These are phyloP conservation scores for Girardinus metallicus DNA, from an alignment of 2,797 vertebrate species.

Conservation along the genomic window DNA sequence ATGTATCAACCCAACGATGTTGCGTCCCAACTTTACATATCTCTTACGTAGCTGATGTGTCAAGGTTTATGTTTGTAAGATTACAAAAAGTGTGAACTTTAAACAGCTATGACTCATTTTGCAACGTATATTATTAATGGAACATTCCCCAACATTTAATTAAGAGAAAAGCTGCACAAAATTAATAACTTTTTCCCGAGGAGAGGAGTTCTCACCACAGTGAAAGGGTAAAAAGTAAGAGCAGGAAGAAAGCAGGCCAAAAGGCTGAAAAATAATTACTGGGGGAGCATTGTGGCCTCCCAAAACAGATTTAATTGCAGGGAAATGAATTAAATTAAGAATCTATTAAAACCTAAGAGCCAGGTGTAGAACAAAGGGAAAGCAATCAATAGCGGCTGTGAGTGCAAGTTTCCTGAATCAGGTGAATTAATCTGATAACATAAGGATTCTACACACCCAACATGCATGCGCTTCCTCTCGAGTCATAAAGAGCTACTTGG, in stretches of 20 bases:
- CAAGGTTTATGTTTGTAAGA: neutral
- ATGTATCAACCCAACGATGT: neutral
- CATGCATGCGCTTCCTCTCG: conserved; percentile 16
- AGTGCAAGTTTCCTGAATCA: neutral
- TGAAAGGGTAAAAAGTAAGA: neutral
- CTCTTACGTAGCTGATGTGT: neutral
- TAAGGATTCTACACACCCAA: conserved; percentile 1
- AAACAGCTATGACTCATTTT: neutral
- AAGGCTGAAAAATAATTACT: conserved; percentile 17
- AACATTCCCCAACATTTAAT: neutral
- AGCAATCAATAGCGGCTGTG: neutral
- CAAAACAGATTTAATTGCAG: conserved; percentile 2
- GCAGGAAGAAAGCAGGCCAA: neutral
- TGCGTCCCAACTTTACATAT: neutral
- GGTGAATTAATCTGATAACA: neutral
- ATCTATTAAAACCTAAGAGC: neutral
- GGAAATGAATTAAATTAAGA: conserved; percentile 13
- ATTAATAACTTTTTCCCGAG: neutral
- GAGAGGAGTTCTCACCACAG: neutral
- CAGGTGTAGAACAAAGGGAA: neutral
- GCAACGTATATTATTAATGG: neutral
- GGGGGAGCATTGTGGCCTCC: conserved; percentile 5
- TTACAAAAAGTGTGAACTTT: neutral
- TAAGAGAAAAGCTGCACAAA: neutral
- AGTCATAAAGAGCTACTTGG: conserved; percentile 22